phyloP scores from a whole-genome alignment of 1,140 invertebrate genomes.

The Globodera ellingtonae region DNA sequence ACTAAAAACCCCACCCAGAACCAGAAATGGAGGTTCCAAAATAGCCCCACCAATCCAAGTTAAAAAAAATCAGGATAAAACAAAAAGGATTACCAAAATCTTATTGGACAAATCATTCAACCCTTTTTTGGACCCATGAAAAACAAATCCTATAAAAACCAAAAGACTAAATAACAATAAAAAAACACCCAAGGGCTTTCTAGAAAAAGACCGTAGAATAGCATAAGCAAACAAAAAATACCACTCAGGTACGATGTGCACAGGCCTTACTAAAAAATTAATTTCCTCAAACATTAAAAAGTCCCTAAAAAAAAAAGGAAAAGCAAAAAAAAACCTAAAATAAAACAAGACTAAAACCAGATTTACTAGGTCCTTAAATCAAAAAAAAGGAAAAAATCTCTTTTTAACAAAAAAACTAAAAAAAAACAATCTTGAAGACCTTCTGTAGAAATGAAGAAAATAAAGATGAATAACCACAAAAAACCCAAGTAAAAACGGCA shows the following conservation, averaged over 20 bases:
- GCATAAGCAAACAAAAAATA: conserved; percentile 78
- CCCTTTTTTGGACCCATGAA: conserved; percentile 69
- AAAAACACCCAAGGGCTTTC: conserved; percentile 76
- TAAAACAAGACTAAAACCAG: conserved; percentile 66
- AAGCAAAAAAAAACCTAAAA: conserved; percentile 65
- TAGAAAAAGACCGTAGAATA: conserved; percentile 75
- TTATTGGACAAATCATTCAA: conserved; percentile 30
- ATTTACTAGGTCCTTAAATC: conserved; percentile 47
- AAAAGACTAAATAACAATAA: conserved; percentile 61
- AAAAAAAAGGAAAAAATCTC: conserved; percentile 66
- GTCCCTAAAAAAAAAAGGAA: conserved; percentile 72
- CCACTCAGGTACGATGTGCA: conserved; percentile 77
- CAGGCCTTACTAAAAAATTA: conserved; percentile 74
- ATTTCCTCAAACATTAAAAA: conserved; percentile 75
- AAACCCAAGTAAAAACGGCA: no score
- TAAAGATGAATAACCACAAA: no score
- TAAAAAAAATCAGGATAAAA: not conserved
- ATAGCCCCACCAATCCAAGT: not conserved
- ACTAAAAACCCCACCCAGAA: not conserved
- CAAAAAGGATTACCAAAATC: not conserved
- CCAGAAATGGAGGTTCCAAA: not conserved
- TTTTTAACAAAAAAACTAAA: conserved; percentile 35
- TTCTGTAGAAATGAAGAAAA: no score
- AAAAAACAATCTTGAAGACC: no score
- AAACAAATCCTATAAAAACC: conserved; percentile 66